Conservation (phyloP, 2,113 vertebrate genomes). For the Synchiropus splendidus region DNA sequence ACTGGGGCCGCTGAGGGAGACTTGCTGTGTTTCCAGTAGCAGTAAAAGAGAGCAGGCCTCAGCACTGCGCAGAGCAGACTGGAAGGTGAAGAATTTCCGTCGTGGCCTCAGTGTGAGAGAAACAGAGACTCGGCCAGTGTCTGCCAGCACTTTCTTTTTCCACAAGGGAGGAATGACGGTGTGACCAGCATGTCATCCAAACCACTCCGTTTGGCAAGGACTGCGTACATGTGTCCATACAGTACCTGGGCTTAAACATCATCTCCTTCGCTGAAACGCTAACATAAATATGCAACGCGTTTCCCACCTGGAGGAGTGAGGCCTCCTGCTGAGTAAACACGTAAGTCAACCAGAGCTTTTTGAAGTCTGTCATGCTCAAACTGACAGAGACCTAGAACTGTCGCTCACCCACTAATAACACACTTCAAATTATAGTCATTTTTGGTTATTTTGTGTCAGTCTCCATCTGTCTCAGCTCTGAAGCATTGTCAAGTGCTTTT, state of each 20-base stretch:
- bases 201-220: constrained; percentile 36
- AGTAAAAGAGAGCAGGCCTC: constrained; percentile 35
- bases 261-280: constrained; percentile 2
- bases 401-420: too few relatives aligned
- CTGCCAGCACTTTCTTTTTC: constrained; percentile 53
- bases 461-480: too few relatives aligned
- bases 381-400: too few relatives aligned
- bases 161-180: constrained; percentile 48
- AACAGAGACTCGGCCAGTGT: constrained; percentile 14
- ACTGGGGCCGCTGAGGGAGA: constrained; percentile 31
- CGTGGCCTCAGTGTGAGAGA: constrained; percentile 17
- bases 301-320: constrained; percentile 30
- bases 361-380: too few relatives aligned
- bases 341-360: too few relatives aligned
- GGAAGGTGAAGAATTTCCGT: constrained; percentile 56
- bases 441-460: too few relatives aligned
- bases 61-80: constrained; percentile 39
- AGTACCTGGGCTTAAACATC: constrained; percentile 1
- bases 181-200: constrained; percentile 42
- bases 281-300: constrained; percentile 8
- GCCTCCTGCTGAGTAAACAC: too few relatives aligned
- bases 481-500: too few relatives aligned
- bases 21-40: constrained; percentile 38
- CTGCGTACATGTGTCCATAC: constrained; percentile 9
- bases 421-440: too few relatives aligned